Base-by-base conservation (phyloP, 2,888 invertebrate species). In the Diloba caeruleocephala region DNA sequence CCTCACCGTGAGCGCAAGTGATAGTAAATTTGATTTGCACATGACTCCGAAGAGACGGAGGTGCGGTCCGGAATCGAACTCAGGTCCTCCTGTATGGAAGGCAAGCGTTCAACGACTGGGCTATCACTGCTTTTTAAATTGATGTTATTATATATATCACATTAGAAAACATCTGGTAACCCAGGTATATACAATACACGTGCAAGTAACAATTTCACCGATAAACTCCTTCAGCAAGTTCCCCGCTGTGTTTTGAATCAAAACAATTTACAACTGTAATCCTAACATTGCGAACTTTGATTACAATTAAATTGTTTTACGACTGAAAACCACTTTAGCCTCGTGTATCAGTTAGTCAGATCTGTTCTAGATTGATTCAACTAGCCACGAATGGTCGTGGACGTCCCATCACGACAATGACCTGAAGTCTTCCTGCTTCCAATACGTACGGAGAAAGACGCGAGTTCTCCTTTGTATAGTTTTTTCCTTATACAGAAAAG, bases 231-330 rank as follows among this genome's bases (percentile, higher is more conserved):
- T 15, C n/a, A 32, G 33, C 25, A 33, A 52, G 54, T 37, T 19
- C 9, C 71, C 57, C 25, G 71, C 66, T 57, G 70, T 2, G 73
- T 50, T 58, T 57, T 43, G 38, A 57, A 73, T 63, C 62, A 55
- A 45, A 66, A 52, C 58, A 59, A 73, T 72, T 65, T 45, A 65
- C 39, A 54, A 50, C 32, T 33, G 34, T 33, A 49, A 52, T 39
- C 34, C 32, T 31, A 23, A n/a, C 1, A 32, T 34, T 48, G 33
- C 15, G 25, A 42, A 31, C 41, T 37, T 46, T 34, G 50, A 60
- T 68, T 44, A 42, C 36, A 54, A 57, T 48, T 55, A 51, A 43
- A 61, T 50, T 51, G 56, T 51, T 39, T 34, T 48, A 49, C 44
- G 19, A 50, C 50, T 43, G 36, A 19, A 8, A 8, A 49, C 43